Conservation (phyloP, 2,888 invertebrate species). For the Adelphocoris suturalis region DNA sequence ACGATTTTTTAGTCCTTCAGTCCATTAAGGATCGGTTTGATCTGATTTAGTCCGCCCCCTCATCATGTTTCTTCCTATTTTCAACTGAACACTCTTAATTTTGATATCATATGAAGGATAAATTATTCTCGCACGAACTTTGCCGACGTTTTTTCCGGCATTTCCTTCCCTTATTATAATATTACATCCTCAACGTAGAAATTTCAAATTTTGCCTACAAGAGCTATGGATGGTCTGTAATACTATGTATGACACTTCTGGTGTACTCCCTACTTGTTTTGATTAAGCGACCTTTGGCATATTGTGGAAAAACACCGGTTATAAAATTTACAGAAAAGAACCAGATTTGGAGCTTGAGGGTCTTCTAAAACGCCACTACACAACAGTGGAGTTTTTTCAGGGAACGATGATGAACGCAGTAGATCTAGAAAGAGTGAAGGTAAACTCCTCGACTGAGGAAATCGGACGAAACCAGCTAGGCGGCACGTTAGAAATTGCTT, state of each 20-base stretch:
- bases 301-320: constrained; percentile 60
- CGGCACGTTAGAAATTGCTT: constrained; percentile 71
- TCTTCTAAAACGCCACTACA: constrained; percentile 99
- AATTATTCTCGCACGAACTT: no score
- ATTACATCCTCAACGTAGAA: no score
- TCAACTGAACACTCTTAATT: no score
- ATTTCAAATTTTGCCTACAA: no score
- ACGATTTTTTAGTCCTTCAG: no score
- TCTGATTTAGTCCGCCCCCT: no score
- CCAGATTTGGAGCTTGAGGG: constrained; percentile 99
- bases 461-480: constrained; percentile 50
- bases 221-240: no score
- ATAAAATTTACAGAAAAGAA: constrained; percentile 91
- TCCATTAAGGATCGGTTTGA: no score
- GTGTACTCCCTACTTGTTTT: not conserved
- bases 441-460: constrained; percentile 79
- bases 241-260: not conserved
- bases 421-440: constrained; percentile 99
- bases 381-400: constrained; percentile 99
- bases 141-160: no score
- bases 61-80: no score
- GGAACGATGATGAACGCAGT: constrained; percentile 99
- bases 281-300: not conserved
- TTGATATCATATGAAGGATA: no score
- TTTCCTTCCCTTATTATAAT: no score